Conservation (phyloP, 2,888 invertebrate species). For the Drosophila algonquin region DNA sequence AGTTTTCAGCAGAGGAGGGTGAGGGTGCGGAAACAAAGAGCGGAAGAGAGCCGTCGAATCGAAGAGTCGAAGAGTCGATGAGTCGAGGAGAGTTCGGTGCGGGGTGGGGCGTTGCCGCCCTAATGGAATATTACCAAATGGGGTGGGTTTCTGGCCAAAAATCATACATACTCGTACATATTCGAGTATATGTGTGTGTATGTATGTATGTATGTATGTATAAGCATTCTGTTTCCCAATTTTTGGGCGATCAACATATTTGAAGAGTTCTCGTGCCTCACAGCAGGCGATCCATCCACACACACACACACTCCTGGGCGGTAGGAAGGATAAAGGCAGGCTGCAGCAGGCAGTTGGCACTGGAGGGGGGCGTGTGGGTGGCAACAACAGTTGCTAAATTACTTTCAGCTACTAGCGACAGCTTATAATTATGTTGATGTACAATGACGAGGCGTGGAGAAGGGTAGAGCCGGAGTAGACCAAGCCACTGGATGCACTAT, state of each 20-base stretch:
- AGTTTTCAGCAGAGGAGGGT: conserved; percentile 32
- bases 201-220: not conserved
- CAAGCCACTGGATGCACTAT: conserved; percentile 18
- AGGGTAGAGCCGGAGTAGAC: conserved; percentile 5
- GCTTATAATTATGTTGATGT: conserved; percentile 72
- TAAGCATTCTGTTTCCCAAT: conserved; percentile 51
- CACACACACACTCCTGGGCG: conserved; percentile 36
- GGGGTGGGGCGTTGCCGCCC: conserved; percentile 22
- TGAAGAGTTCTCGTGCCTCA: conserved; percentile 53
- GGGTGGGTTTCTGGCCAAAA: conserved; percentile 62
- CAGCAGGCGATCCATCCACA: conserved; percentile 58
- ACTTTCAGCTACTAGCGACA: conserved; percentile 66
- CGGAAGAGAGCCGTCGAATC: conserved; percentile 2
- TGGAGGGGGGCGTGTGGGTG: conserved; percentile 6
- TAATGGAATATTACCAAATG: conserved; percentile 70
- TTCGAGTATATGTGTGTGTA: too few relatives aligned
- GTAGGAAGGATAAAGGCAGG: conserved; percentile 11
- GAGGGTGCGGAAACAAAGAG: conserved; percentile 3
- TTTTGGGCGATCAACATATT: conserved; percentile 64
- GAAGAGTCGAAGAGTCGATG: not conserved
- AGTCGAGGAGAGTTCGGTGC: not conserved
- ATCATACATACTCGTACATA: conserved; percentile 22
- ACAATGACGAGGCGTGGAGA: conserved; percentile 20
- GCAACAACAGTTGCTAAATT: conserved; percentile 65
- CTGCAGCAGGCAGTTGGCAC: not conserved